A percentile compares a stretch with the other conserved stretches of the same genome.
These are phyloP conservation scores for Deroplatys truncata DNA, from an alignment of 2,888 invertebrate species.

Conservation along the genomic window DNA sequence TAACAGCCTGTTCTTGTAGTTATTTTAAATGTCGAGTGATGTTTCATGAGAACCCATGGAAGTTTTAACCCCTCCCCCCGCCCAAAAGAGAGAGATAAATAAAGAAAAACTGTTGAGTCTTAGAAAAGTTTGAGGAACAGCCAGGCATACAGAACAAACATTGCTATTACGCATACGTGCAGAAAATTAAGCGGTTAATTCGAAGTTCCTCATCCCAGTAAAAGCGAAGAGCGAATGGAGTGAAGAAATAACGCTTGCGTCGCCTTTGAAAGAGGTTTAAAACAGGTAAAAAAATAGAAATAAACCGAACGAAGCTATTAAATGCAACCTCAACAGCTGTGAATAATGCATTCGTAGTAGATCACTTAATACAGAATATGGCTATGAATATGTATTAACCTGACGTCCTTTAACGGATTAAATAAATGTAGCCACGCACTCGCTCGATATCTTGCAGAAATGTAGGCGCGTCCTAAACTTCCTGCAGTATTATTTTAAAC, in stretches of 20 bases:
- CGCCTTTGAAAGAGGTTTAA: background rate
- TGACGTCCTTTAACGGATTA: background rate
- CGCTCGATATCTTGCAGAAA: too few species aligned
- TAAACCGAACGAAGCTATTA: background rate
- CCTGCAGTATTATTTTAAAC: too few species aligned
- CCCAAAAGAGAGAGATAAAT: too few species aligned
- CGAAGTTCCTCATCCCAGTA: background rate
- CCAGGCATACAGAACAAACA: background rate
- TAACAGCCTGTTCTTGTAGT: too few species aligned
- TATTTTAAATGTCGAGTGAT: background rate
- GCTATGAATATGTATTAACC: background rate
- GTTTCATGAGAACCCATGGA: background rate
- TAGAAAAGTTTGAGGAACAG: background rate
- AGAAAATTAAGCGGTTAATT: background rate
- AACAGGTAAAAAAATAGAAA: background rate
- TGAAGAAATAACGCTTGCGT: background rate
- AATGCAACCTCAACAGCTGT: background rate
- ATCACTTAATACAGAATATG: too few species aligned
- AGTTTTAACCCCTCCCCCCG: background rate
- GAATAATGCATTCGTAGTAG: background rate
- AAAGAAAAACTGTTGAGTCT: too few species aligned
- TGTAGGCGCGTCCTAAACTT: too few species aligned
- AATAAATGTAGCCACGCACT: too few species aligned
- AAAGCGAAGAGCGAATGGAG: background rate
- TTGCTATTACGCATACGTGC: background rate